Percentiles rank a stretch among this genome's conserved stretches.
phyloP scores from a whole-genome alignment of 2,797 vertebrate genomes.

The Anguilla megastoma region DNA sequence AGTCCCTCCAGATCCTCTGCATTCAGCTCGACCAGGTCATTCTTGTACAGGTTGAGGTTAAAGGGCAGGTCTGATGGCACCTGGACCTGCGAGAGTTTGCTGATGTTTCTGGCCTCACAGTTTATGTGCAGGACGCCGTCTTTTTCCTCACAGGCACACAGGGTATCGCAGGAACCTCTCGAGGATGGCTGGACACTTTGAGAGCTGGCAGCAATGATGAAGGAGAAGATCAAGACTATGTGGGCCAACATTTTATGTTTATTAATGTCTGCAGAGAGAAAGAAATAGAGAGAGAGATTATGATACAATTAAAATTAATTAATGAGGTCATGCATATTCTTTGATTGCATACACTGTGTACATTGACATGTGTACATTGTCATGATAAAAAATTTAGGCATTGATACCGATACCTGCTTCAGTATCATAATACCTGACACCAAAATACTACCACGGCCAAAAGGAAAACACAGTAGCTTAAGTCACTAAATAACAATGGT shows the following conservation, averaged over 20 bases:
- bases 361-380: background rate
- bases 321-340: background rate
- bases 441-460: too few relatives aligned
- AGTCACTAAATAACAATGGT: too few relatives aligned
- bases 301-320: background rate
- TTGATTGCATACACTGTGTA: background rate
- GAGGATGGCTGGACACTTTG: conserved; percentile 73
- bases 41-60: conserved; percentile 92
- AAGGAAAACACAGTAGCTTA: too few relatives aligned
- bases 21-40: conserved; percentile 82
- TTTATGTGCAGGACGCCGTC: conserved; percentile 87
- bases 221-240: conserved; percentile 74
- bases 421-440: too few relatives aligned
- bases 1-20: conserved; percentile 86
- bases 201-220: conserved; percentile 66
- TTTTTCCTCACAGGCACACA: conserved; percentile 90
- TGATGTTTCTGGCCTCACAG: conserved; percentile 89
- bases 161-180: conserved; percentile 80
- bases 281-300: conserved; percentile 24
- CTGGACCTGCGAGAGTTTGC: conserved; percentile 85
- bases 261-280: conserved; percentile 62
- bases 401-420: too few relatives aligned
- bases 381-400: too few relatives aligned
- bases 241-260: conserved; percentile 82
- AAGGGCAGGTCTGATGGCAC: conserved; percentile 85